Evolutionary conservation across 2,113 vertebrate species (phyloP), one percentile per base, ranked within the genome.

Genomic region (Microcebus griseorufus): DNA sequence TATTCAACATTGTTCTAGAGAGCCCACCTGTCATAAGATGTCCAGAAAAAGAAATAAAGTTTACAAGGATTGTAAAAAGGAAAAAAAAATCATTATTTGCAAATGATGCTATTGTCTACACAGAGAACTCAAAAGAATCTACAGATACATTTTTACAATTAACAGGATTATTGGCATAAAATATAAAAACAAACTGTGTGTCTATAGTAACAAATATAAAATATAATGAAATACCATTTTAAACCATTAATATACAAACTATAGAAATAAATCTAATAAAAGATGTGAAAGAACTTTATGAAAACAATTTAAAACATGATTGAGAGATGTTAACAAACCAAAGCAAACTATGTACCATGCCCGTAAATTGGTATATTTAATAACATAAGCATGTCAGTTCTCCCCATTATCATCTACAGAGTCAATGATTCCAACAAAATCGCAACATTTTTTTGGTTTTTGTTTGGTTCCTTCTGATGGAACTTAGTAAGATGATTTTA

Each of bases 221-320:
- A 27, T 51, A 79, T 42, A 92, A 45, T 51, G 34, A 90, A 89
- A 82, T 86, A 25, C 3, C 11, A 67, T 64, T 92, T 64, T 6
- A 64, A 92, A 45, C 10, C 5, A 90, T 51, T 90, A 79, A 85
- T 76, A 39, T 69, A 55, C 42, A 73, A 95, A 34, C 73, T 67
- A 60, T 25, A 76, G 5, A 94, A 94, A 53, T 64, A 88, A 53
- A 92, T 23, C 39, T 89, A 83, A 81, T 29, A 92, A 78, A 72
- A 76, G 4, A n/a, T 48, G 12, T 86, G 27, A 94, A 94, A 76
- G 6, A 88, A 60, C 27, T 92, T 95, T 55, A 96, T 73, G 25
- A 79, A 86, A 85, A 64, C 29, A 51, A 5, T 48, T 27, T 73
- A 84, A 93, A 73, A 88, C 80, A 67, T 80, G 14, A 32, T 6